A percentile compares a stretch with the other conserved stretches of the same genome.
Evolutionary conservation across 2,888 invertebrate species (phyloP).

Genomic region (Clusia tigrina): DNA sequence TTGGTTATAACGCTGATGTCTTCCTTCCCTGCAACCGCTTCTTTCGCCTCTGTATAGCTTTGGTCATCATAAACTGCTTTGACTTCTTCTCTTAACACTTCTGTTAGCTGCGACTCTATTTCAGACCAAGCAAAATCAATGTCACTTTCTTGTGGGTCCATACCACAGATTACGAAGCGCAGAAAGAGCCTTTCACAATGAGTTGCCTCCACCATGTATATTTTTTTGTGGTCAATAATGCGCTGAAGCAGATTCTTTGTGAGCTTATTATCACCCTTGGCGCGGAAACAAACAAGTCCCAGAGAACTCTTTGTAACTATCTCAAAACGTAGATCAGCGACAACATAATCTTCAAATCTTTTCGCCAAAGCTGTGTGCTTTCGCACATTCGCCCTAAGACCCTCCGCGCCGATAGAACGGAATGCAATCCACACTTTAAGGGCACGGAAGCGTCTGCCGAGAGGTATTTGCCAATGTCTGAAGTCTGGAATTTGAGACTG

Average conservation of each 20-base stretch:
- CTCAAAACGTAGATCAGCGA: slow-evolving; percentile 79
- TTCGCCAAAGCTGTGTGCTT: slow-evolving; percentile 78
- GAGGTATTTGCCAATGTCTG: slow-evolving; percentile 82
- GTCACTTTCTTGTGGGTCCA: slow-evolving; percentile 74
- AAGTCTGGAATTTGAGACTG: slow-evolving; percentile 69
- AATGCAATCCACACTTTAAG: slow-evolving; percentile 95
- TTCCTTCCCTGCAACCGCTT: slow-evolving; percentile 25
- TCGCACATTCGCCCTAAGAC: slow-evolving; percentile 80
- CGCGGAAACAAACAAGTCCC: slow-evolving; percentile 89
- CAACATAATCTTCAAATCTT: slow-evolving; percentile 77
- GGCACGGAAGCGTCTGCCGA: slow-evolving; percentile 87
- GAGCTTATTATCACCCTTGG: slow-evolving; percentile 75
- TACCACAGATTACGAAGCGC: slow-evolving; percentile 83
- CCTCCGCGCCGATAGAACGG: slow-evolving; percentile 81
- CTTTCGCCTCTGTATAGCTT: not conserved
- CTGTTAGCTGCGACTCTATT: slow-evolving; percentile 70
- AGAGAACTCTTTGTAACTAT: slow-evolving; percentile 75
- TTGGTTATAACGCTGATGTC: slow-evolving; percentile 44
- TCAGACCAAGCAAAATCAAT: slow-evolving; percentile 77
- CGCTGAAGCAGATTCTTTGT: slow-evolving; percentile 77
- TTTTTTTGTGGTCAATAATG: slow-evolving; percentile 77
- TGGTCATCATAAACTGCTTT: too few species aligned
- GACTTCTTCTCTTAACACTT: slow-evolving; percentile 44
- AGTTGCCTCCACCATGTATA: slow-evolving; percentile 83
- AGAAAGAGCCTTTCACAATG: slow-evolving; percentile 75